These are phyloP conservation scores for Pseudobourletiella spinata DNA, from an alignment of 1,140 invertebrate species.

Conservation along the genomic window DNA sequence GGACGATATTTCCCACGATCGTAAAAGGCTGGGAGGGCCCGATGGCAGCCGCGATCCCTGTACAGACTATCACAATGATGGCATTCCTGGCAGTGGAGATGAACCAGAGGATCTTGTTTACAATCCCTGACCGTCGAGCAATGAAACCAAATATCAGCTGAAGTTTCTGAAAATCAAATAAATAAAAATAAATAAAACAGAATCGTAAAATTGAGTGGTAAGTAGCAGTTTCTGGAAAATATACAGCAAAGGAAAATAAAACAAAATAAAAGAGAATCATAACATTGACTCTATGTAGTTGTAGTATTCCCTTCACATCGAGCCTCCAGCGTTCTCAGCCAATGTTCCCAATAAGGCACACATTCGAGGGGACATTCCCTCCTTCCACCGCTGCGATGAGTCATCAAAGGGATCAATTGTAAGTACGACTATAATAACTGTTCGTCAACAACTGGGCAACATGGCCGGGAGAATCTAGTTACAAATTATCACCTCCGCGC, in stretches of 20 bases:
- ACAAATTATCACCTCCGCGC: too few relatives aligned
- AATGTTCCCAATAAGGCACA: too few relatives aligned
- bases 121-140: background rate
- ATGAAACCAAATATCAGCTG: constrained; percentile 24
- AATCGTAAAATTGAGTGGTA: background rate
- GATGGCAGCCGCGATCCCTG: constrained; percentile 46
- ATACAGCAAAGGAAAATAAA: background rate
- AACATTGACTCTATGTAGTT: background rate
- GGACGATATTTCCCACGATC: constrained; percentile 41
- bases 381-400: too few relatives aligned
- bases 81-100: constrained; percentile 68
- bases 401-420: too few relatives aligned
- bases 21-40: constrained; percentile 22
- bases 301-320: background rate
- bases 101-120: constrained; percentile 50
- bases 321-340: too few relatives aligned
- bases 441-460: too few relatives aligned
- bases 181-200: constrained; percentile 4
- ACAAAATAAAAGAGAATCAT: background rate
- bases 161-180: constrained; percentile 29
- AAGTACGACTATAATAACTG: too few relatives aligned
- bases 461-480: too few relatives aligned
- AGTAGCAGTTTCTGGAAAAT: background rate
- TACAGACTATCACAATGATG: constrained; percentile 60
- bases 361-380: too few relatives aligned